Evolutionary conservation across 1,140 invertebrate genomes (phyloP).

Genomic region (Drosophila carrolli): DNA sequence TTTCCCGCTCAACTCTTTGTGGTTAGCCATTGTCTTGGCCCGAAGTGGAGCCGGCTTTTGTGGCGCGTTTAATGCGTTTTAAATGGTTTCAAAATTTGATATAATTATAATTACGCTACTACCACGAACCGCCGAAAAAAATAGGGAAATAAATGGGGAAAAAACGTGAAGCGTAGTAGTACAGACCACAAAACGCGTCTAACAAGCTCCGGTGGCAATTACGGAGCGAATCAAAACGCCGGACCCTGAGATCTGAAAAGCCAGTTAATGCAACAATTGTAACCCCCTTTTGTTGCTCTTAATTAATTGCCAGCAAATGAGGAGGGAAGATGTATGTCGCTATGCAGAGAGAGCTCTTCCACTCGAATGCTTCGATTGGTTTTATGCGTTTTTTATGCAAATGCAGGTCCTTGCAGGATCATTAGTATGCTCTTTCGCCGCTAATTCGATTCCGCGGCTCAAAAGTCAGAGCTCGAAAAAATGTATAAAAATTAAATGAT

Average conservation of each 20-base stretch:
- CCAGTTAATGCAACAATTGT: slow-evolving; percentile 72
- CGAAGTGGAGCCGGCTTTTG: slow-evolving; percentile 36
- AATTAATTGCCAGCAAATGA: slow-evolving; percentile 73
- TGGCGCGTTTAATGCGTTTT: slow-evolving; percentile 80
- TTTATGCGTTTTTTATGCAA: slow-evolving; percentile 81
- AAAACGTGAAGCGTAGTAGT: slow-evolving; percentile 49
- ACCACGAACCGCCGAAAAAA: slow-evolving; percentile 27
- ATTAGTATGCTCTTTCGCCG: slow-evolving; percentile 52
- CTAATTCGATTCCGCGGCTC: slow-evolving; percentile 36
- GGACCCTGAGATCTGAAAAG: slow-evolving; percentile 27
- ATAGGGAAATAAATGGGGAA: slow-evolving; percentile 58
- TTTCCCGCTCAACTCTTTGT: slow-evolving; percentile 28
- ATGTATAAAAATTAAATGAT: slow-evolving; percentile 69
- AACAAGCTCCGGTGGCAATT: slow-evolving; percentile 46
- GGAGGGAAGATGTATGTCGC: background rate
- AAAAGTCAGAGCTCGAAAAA: slow-evolving; percentile 20
- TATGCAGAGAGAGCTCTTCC: slow-evolving; percentile 32
- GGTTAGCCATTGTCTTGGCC: slow-evolving; percentile 47
- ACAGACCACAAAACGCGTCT: slow-evolving; percentile 56
- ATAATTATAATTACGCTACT: slow-evolving; percentile 82
- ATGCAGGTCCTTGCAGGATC: slow-evolving; percentile 56
- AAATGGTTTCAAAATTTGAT: slow-evolving; percentile 83
- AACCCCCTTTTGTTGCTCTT: slow-evolving; percentile 44
- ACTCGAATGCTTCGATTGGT: slow-evolving; percentile 58
- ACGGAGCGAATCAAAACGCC: slow-evolving; percentile 28